Evolutionary conservation across 2,797 vertebrate genomes (phyloP).

Genomic region (Chiloscyllium punctatum): DNA sequence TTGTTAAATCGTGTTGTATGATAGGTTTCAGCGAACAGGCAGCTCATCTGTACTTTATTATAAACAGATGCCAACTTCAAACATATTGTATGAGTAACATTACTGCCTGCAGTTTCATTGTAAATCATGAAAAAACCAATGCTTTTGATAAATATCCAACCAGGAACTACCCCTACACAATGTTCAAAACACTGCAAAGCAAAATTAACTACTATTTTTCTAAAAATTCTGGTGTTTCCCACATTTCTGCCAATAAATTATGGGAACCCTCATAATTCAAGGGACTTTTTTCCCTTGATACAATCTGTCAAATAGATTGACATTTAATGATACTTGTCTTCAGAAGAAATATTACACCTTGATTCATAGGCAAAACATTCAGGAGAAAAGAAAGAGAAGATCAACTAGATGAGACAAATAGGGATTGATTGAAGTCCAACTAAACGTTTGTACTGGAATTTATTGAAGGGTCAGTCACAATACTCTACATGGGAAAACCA

Average conservation of each 20-base stretch:
- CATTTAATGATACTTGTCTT: slow-evolving; percentile 13
- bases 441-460: not conserved
- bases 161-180: not conserved
- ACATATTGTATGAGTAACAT: slow-evolving; percentile 11
- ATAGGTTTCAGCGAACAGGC: slow-evolving; percentile 24
- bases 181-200: not conserved
- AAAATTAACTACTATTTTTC: not conserved
- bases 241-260: not conserved
- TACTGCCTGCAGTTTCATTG: slow-evolving; percentile 30
- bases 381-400: not conserved
- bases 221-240: not conserved
- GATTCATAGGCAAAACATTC: not conserved
- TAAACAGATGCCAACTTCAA: slow-evolving; percentile 36
- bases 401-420: not conserved
- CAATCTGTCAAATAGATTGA: not conserved
- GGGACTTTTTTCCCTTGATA: not conserved
- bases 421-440: not conserved
- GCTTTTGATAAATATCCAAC: not conserved
- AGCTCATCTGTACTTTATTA: slow-evolving; percentile 33
- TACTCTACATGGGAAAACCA: not conserved
- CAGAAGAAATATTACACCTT: slow-evolving; percentile 17
- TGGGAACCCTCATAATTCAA: not conserved
- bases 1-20: slow-evolving; percentile 17
- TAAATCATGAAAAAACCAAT: not conserved
- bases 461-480: not conserved